These are phyloP conservation scores for Xenopus petersii DNA, from an alignment of 2,797 vertebrate species.

Conservation along the genomic window DNA sequence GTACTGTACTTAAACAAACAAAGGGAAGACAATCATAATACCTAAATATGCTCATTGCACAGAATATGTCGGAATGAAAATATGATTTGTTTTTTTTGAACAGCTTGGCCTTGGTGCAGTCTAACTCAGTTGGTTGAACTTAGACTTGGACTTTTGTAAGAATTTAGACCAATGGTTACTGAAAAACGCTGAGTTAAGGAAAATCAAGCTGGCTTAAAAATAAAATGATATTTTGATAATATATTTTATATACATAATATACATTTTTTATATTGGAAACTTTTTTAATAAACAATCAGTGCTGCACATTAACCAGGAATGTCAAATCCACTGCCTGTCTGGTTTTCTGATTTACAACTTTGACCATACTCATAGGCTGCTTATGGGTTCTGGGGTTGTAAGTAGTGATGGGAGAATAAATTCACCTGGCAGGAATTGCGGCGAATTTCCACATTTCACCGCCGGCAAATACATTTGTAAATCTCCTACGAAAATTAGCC, in stretches of 20 bases:
- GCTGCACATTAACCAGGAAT: slow-evolving; percentile 55
- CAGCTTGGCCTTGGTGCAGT: background rate
- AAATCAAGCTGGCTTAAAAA: slow-evolving; percentile 49
- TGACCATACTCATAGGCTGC: background rate
- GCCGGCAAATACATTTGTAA: too few species aligned
- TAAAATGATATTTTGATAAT: slow-evolving; percentile 40
- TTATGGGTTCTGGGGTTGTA: too few species aligned
- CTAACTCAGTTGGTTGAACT: slow-evolving; percentile 20
- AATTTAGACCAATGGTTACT: slow-evolving; percentile 28
- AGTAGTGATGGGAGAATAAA: too few species aligned
- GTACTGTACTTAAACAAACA: slow-evolving; percentile 3
- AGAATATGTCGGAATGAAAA: slow-evolving; percentile 2
- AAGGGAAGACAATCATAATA: background rate
- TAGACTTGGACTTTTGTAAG: slow-evolving; percentile 23
- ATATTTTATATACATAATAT: slow-evolving; percentile 53
- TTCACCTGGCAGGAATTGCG: too few species aligned
- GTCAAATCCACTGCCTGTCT: background rate
- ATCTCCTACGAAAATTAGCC: too few species aligned
- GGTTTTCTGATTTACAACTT: background rate
- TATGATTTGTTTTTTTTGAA: slow-evolving; percentile 9
- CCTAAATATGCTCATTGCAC: background rate
- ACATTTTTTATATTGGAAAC: slow-evolving; percentile 57
- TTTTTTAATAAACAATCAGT: slow-evolving; percentile 65
- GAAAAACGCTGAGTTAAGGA: slow-evolving; percentile 42
- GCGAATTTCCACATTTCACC: too few species aligned